Percentiles rank a stretch among this genome's conserved stretches.
These are phyloP conservation scores for Dynastes tityus DNA, from an alignment of 2,888 invertebrate genomes.

Conservation along the genomic window DNA sequence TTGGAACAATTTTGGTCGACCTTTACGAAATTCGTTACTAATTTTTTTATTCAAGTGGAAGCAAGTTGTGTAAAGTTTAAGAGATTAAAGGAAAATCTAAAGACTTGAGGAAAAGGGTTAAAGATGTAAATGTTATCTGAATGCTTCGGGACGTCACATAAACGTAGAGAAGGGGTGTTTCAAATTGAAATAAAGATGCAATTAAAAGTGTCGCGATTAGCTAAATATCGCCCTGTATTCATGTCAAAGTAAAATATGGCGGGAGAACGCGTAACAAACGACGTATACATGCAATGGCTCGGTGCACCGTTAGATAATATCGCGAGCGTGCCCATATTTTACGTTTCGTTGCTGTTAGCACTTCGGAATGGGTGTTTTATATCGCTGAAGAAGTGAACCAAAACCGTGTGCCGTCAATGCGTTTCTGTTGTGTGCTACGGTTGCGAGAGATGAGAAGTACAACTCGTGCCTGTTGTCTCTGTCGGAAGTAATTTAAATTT, in stretches of 20 bases:
- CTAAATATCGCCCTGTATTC: constrained; percentile 25
- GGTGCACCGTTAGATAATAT: constrained; percentile 42
- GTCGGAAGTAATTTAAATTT: constrained; percentile 63
- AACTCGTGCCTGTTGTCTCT: constrained; percentile 52
- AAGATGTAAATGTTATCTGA: no score
- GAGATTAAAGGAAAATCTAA: background rate
- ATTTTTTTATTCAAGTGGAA: no score
- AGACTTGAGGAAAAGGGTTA: no score
- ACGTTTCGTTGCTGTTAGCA: constrained; percentile 47
- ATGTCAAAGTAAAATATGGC: constrained; percentile 43
- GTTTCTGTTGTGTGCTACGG: constrained; percentile 5
- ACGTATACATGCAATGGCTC: constrained; percentile 38
- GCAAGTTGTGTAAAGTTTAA: no score
- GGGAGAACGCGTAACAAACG: constrained; percentile 41
- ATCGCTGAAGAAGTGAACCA: constrained; percentile 39
- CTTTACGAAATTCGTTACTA: no score
- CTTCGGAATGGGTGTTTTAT: constrained; percentile 40
- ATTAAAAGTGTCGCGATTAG: constrained; percentile 29
- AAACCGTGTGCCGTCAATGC: constrained; percentile 18
- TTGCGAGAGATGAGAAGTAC: constrained; percentile 35
- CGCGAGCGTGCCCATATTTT: constrained; percentile 47
- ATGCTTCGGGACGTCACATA: background rate
- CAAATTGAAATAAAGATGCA: constrained; percentile 35
- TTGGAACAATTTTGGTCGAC: no score
- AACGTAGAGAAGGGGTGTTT: background rate